Base-by-base conservation (phyloP, 64 coral and sea anemone genomes). In the Pocillopora verrucosa region DNA sequence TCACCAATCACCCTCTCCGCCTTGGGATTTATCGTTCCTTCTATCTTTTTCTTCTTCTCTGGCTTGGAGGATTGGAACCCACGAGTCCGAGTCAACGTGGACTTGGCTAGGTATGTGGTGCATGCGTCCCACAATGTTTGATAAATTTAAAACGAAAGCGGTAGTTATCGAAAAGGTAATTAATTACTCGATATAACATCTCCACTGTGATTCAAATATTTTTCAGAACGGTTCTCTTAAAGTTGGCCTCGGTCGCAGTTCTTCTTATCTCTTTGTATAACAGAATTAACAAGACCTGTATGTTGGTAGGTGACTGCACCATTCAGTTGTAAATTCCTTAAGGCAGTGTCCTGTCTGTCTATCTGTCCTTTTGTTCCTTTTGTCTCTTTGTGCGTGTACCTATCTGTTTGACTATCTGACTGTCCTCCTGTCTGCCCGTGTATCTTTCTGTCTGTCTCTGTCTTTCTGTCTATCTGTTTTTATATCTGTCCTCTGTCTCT, bases 41-140 rank as follows among this genome's bases (percentile, higher is more conserved):
- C 41, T 24, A 63, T 97, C 11, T 97, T 97, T 74, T 97, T 87
- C 92, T 91, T 93, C 36, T 76, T 93, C n/a, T 93, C 95, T 30
- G 88, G 85, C 11, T 34, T 97, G 16, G 95, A 97, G 62, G 95
- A 97, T 73, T 97, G 95, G 95, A 97, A 91, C 30, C 95, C 95
- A 58, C 75, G 91, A 77, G 62, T 75, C 7, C 37, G 80, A 68
- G 89, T 97, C 9, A 97, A 97, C 56, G 82, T 96, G 13, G 95
- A 91, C 68, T 74, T 96, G 58, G 83, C 80, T 58, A 92, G 94
- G 91, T 96, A 68, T 10, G 35, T 34, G 17, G 22, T 36, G 4
- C 10, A 59, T 13, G 11, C 11, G 78, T 59, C 19, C 13, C 16
- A 13, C 10, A 7, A 51, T 51, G 41, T 51, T 51, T 51, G 41